phyloP scores from a whole-genome alignment of 2,113 vertebrate species.

The Cynocephalus volans region DNA sequence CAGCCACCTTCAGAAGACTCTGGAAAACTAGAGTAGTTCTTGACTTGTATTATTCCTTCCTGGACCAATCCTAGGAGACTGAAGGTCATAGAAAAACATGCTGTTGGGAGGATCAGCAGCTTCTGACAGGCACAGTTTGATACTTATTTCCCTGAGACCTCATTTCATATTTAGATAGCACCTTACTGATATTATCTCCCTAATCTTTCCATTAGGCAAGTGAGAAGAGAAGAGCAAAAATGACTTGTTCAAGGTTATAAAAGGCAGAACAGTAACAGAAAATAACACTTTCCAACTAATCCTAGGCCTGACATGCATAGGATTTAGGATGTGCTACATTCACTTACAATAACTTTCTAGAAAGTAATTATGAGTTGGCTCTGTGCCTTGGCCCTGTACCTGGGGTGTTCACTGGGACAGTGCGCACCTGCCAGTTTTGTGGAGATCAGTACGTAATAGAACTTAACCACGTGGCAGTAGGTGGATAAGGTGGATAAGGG shows the following conservation, averaged over 20 bases:
- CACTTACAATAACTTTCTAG: slow-evolving; percentile 68
- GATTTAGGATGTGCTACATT: slow-evolving; percentile 73
- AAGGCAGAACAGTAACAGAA: slow-evolving; percentile 66
- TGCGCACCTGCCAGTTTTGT: not conserved
- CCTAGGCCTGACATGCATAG: not conserved
- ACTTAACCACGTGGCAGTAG: not conserved
- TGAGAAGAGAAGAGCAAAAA: slow-evolving; percentile 68
- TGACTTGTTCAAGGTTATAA: slow-evolving; percentile 75
- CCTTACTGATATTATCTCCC: slow-evolving; percentile 63
- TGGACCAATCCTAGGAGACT: not conserved
- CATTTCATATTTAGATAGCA: slow-evolving; percentile 79
- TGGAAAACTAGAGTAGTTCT: not conserved
- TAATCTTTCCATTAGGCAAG: slow-evolving; percentile 73
- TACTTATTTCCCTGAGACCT: slow-evolving; percentile 59
- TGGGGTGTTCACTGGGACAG: not conserved
- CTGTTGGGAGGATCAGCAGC: slow-evolving; percentile 4
- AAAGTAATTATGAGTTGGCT: slow-evolving; percentile 73
- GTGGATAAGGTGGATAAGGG: not conserved
- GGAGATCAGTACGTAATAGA: not conserved
- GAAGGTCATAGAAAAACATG: slow-evolving; percentile 65
- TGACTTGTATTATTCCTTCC: not conserved
- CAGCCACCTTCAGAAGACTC: not conserved
- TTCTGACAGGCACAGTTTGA: slow-evolving; percentile 53
- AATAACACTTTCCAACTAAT: slow-evolving; percentile 59
- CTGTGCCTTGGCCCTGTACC: slow-evolving; percentile 42